These are phyloP conservation scores for Scomber japonicus DNA, from an alignment of 2,113 vertebrate species.

Conservation along the genomic window DNA sequence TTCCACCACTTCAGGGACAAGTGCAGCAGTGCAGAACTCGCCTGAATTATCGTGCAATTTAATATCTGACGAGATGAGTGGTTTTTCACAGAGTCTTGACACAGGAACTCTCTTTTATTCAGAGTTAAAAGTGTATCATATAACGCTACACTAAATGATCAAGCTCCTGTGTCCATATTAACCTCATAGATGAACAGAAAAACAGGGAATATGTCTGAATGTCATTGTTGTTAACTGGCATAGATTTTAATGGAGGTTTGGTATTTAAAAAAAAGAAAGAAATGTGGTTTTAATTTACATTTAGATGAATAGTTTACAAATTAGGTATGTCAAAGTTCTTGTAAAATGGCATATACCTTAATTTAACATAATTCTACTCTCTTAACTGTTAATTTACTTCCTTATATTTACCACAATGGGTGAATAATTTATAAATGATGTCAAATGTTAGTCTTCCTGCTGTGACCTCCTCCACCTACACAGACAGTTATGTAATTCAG, in stretches of 20 bases:
- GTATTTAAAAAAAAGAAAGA: background rate
- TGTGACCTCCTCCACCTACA: constrained; percentile 34
- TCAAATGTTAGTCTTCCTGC: background rate
- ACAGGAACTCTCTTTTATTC: background rate
- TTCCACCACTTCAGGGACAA: background rate
- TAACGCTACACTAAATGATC: background rate
- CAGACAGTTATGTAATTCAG: constrained; percentile 59
- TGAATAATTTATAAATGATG: background rate
- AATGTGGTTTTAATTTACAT: background rate
- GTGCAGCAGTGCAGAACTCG: constrained; percentile 30
- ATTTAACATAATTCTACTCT: background rate
- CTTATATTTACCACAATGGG: background rate
- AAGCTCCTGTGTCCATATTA: background rate
- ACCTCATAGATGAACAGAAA: background rate
- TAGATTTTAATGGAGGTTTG: constrained; percentile 4
- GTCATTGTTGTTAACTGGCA: background rate
- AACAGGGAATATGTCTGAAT: background rate
- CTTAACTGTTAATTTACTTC: background rate
- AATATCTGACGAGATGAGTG: background rate
- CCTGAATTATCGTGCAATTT: constrained; percentile 12
- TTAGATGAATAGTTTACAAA: background rate
- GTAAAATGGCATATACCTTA: background rate
- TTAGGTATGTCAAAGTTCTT: background rate
- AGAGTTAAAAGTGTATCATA: background rate
- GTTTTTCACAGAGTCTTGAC: background rate